phyloP scores from a whole-genome alignment of 2,113 vertebrate species.

The Emydura subglobosa region DNA sequence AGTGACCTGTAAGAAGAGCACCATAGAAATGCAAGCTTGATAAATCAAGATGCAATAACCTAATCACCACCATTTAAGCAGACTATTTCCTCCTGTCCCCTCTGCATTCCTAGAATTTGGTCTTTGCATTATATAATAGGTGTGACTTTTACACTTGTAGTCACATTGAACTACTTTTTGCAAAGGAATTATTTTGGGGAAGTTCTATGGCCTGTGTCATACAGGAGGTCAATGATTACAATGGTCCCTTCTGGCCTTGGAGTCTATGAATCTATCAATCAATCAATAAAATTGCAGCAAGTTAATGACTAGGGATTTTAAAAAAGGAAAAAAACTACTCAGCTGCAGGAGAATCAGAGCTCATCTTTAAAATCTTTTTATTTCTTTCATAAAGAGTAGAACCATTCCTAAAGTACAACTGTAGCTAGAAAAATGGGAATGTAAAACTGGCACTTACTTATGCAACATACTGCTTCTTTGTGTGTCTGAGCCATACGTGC shows the following conservation, averaged over 20 bases:
- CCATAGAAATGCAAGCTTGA: neutral
- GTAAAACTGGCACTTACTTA: neutral
- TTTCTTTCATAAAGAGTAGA: neutral
- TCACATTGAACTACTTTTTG: neutral
- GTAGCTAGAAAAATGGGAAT: neutral
- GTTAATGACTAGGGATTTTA: neutral
- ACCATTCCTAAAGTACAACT: neutral
- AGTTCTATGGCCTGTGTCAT: too few species aligned
- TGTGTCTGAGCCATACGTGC: neutral
- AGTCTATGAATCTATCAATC: too few species aligned
- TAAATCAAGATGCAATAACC: neutral
- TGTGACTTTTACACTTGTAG: neutral
- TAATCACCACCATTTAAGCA: neutral
- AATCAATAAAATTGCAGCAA: neutral
- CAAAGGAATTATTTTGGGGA: too few species aligned
- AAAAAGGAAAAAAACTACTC: neutral
- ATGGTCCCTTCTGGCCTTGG: too few species aligned
- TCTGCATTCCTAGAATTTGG: rapidly evolving
- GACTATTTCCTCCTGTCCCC: neutral
- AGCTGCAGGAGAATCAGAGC: neutral
- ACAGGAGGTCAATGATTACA: too few species aligned
- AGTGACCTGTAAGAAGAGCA: neutral
- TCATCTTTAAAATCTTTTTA: neutral
- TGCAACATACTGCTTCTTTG: neutral
- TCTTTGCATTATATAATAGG: neutral